Evolutionary conservation across 2,797 vertebrate genomes (phyloP), one percentile per base, ranked within the genome.

Genomic region (Sternarchorhynchus goeldii): DNA sequence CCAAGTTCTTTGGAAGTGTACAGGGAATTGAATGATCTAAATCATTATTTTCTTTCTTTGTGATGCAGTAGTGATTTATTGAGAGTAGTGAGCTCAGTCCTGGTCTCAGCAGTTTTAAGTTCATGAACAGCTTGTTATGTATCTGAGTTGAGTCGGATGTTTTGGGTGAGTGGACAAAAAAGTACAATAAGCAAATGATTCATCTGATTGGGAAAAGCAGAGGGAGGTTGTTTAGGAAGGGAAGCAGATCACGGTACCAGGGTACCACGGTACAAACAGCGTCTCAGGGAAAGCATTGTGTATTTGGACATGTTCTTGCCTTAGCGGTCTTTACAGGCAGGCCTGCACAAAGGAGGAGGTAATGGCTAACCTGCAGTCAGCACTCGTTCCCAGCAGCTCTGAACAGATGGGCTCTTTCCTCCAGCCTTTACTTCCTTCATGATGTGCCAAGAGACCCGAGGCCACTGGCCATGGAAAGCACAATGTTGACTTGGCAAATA

Each of bases 401-500:
- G 41, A 45, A 66, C 64, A 67, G 64, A 45, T 73, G 58, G 56
- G 64, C 39, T 75, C 69, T 78, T 53, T 53, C 59, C 20, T 69
- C 45, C 14, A 12, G 45, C 45, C 78, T 75, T 75, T 78, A 72
- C 73, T 29, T 50, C 34, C 31, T 59, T 60, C 67, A 53, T 68
- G 56, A 58, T 32, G 63, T 45, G 53, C 68, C 62, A 60, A 60
- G 68, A 56, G 21, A 31, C 34, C 62, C 70, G 67, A 55, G 56
- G 75, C 67, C 39, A 73, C 25, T 34, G 36, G 62, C 29, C 77
- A 59, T 39, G 25, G 64, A 75, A 58, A 12, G 8, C 62, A 56
- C 57, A 66, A 76, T 59, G 64, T 66, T 75, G 67, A 58, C 68
- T 75, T 21, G 34, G 58, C 64, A 82, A 81, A 84, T 82, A 82